Base-by-base conservation (phyloP, 2,797 vertebrate species). In the Amblyopsis hoosieri region DNA sequence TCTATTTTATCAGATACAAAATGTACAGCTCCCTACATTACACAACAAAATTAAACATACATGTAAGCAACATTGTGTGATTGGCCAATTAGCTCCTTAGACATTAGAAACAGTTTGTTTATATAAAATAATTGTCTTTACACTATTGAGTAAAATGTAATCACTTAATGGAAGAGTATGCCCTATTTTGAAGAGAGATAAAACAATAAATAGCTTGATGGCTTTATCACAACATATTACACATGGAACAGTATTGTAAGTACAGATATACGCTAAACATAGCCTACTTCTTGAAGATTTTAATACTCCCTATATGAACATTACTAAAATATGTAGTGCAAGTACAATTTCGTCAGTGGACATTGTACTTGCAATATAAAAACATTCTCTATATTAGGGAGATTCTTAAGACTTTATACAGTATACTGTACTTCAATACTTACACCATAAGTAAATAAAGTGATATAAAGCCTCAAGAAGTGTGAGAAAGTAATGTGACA, bases 1-100 rank as follows among this genome's bases (percentile, higher is more conserved):
- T 66, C 73, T 79, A 54, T 72, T 73, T 69, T 33, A 66, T 45
- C 71, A 84, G 74, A 82, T 87, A 92, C 57, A 90, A 92, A 91
- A 89, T 83, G 72, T 85, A 81, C 80, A 86, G 64, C 63, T 79
- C 15, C 69, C 67, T 71, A 75, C 73, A 81, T 73, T 71, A 75
- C 73, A 81, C 73, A 58, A 45, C 49, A 57, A 17, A 58, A 78
- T 3, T 71, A 60, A 79, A 74, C 64, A 73, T 56, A 60, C 19
- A 50, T 12, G 19, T 69, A 69, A 69, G 79, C 49, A 54, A 57
- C 66, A 64, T 61, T n/a, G 64, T 76, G 73, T 64, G 69, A 63
- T 8, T 19, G 60, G 67, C 71, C 61, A 54, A 56, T 2, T 42
- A 48, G n/a, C 60, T 63, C 68, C 57, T 31, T 10, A 15, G 69